phyloP scores from a whole-genome alignment of 1,140 invertebrate genomes.

The Epicauta chinensis region DNA sequence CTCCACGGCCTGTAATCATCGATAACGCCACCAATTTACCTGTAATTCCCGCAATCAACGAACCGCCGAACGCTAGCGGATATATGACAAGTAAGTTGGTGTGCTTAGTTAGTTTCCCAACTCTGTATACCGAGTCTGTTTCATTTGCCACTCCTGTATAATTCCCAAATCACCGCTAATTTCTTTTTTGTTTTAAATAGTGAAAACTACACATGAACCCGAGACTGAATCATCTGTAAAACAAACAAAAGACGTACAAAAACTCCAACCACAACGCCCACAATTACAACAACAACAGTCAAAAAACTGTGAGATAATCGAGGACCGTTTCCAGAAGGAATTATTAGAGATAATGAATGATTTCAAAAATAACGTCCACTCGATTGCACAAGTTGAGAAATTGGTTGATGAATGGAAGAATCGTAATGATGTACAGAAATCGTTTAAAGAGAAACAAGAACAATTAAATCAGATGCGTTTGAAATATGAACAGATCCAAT shows the following conservation, averaged over 20 bases:
- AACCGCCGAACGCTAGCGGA: no score
- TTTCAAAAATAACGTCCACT: conserved; percentile 83
- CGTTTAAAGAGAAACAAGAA: conserved; percentile 76
- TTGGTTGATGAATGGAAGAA: conserved; percentile 79
- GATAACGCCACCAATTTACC: conserved; percentile 1
- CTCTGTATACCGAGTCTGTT: no score
- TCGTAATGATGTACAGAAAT: conserved; percentile 77
- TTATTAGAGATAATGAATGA: conserved; percentile 81
- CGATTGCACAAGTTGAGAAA: conserved; percentile 75
- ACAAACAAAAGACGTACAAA: background rate
- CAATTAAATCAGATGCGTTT: conserved; percentile 70
- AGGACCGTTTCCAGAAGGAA: conserved; percentile 61
- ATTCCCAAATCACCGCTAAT: no score
- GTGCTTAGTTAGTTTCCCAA: no score
- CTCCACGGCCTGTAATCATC: conserved; percentile 13
- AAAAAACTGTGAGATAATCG: conserved; percentile 15
- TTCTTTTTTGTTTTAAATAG: no score
- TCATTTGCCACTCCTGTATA: no score
- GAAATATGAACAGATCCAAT: conserved; percentile 75
- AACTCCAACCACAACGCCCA: no score
- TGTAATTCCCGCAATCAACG: background rate
- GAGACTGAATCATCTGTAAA: background rate
- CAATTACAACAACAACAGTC: no score
- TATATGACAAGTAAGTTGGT: no score
- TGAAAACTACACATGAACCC: no score